phyloP scores from a whole-genome alignment of 2,113 vertebrate genomes.

The Plectropomus leopardus region DNA sequence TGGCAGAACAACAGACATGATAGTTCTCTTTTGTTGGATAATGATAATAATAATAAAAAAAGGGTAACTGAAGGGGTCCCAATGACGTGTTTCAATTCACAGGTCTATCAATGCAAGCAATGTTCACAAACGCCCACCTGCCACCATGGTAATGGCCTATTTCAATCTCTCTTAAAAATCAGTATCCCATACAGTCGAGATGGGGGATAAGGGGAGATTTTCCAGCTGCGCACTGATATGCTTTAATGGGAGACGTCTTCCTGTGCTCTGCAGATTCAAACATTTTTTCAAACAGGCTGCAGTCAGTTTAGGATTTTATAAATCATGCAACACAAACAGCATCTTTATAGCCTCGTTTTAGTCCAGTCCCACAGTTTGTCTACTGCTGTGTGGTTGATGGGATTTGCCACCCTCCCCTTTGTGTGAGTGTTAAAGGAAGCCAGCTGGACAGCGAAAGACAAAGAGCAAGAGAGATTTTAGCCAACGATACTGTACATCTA shows the following conservation, averaged over 20 bases:
- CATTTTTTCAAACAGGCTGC: background rate
- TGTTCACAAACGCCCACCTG: slow-evolving; percentile 36
- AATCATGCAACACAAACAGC: background rate
- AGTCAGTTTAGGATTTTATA: background rate
- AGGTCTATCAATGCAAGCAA: slow-evolving; percentile 19
- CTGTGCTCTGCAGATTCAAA: slow-evolving; percentile 21
- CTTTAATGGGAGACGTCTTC: background rate
- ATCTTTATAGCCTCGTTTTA: slow-evolving; percentile 16
- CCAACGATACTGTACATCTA: background rate
- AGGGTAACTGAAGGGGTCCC: no score
- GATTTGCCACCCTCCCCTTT: slow-evolving; percentile 44
- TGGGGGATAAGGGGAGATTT: background rate
- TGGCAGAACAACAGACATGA: background rate
- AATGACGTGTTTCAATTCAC: slow-evolving; percentile 15
- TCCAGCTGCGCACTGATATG: slow-evolving; percentile 6
- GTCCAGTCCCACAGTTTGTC: slow-evolving; percentile 43
- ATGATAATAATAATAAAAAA: background rate
- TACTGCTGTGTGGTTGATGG: slow-evolving; percentile 51
- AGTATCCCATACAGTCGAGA: slow-evolving; percentile 18
- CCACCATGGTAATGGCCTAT: slow-evolving; percentile 67
- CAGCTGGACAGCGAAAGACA: slow-evolving; percentile 74
- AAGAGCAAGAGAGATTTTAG: slow-evolving; percentile 19
- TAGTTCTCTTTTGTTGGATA: background rate
- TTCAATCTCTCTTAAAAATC: slow-evolving; percentile 52
- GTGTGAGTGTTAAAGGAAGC: slow-evolving; percentile 68